A percentile compares a stretch with the other conserved stretches of the same genome.
phyloP scores from a whole-genome alignment of 2,113 vertebrate species.

The Indicator indicator region DNA sequence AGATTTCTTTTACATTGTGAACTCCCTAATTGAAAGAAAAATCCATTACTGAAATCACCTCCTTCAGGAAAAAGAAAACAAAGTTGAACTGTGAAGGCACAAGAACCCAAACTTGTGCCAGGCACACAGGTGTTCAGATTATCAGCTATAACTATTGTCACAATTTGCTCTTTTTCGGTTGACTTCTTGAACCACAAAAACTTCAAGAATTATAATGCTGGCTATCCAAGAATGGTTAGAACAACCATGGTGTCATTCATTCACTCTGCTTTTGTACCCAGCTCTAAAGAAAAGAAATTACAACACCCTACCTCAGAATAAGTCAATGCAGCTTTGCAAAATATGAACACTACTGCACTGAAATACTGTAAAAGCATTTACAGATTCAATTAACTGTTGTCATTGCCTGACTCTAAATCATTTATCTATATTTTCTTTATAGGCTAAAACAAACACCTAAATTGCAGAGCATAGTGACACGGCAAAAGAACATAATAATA shows the following conservation, averaged over 20 bases:
- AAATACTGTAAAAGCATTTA: not conserved
- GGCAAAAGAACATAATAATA: not conserved
- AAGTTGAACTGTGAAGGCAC: not conserved
- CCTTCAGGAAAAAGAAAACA: not conserved
- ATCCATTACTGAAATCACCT: not conserved
- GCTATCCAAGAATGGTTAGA: not conserved
- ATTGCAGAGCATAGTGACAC: not conserved
- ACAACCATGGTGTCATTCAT: not conserved
- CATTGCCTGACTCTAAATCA: not conserved
- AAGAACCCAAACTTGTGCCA: not conserved
- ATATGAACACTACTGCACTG: not conserved
- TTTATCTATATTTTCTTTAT: not conserved
- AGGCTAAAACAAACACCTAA: not conserved
- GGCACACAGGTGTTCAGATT: not conserved
- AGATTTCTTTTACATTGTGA: not conserved
- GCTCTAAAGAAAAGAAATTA: not conserved
- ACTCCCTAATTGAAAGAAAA: not conserved
- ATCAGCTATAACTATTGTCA: not conserved
- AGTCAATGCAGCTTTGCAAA: not conserved
- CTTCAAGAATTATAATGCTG: not conserved
- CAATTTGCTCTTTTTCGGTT: not conserved
- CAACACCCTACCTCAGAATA: not conserved
- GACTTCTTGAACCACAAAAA: not conserved
- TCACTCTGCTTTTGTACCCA: not conserved
- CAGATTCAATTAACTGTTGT: not conserved